phyloP scores from a whole-genome alignment of 2,113 vertebrate genomes.

The Marmota monax region DNA sequence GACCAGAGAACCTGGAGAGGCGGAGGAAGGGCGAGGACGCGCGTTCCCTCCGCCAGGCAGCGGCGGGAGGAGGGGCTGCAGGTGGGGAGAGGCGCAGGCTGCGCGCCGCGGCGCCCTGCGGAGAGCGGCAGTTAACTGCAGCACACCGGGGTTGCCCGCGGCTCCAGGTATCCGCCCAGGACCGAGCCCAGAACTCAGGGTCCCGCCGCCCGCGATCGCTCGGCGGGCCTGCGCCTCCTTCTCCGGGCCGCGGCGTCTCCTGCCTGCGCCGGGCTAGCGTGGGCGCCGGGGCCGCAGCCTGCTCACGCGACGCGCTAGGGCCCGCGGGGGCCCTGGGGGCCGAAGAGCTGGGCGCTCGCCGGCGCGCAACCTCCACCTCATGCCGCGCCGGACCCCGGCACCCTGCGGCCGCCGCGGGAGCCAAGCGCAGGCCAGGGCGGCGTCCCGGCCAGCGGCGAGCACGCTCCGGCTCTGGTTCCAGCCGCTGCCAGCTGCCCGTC shows the following conservation, averaged over 20 bases:
- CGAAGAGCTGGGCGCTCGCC: slow-evolving; percentile 69
- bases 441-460: slow-evolving; percentile 55
- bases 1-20: background rate
- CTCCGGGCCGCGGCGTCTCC: background rate
- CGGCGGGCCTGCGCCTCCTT: slow-evolving; percentile 47
- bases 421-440: slow-evolving; percentile 63
- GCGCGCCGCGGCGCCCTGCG: slow-evolving; percentile 27
- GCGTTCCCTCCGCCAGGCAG: background rate
- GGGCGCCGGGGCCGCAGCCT: slow-evolving; percentile 63
- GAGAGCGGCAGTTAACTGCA: slow-evolving; percentile 40
- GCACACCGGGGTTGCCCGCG: background rate
- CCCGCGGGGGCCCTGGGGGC: slow-evolving; percentile 64
- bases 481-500: slow-evolving; percentile 41
- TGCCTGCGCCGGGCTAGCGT: slow-evolving; percentile 59
- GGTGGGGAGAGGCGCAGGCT: slow-evolving; percentile 38
- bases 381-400: slow-evolving; percentile 70
- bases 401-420: slow-evolving; percentile 65
- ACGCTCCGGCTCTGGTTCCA: slow-evolving; percentile 15
- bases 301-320: slow-evolving; percentile 42
- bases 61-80: slow-evolving; percentile 24
- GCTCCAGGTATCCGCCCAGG: background rate
- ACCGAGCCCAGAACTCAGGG: background rate
- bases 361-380: slow-evolving; percentile 75
- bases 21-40: background rate
- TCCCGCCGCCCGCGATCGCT: background rate